A percentile compares a stretch with the other conserved stretches of the same genome.
Conservation (phyloP, 2,888 invertebrate genomes). For the Melolontha melolontha region DNA sequence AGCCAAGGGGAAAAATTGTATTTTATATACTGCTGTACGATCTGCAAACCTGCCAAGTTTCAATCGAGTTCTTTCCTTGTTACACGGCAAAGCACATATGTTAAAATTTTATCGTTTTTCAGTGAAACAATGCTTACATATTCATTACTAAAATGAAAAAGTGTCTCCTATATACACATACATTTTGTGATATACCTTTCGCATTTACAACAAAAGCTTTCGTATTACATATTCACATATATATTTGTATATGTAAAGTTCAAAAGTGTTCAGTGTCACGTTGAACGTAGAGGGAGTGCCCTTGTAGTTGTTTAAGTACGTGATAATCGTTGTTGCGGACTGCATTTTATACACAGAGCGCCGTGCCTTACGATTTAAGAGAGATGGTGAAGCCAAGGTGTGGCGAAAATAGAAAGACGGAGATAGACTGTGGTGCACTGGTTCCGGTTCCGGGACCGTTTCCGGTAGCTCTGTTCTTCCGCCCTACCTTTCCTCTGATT, state of each 20-base stretch:
- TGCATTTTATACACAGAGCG: slow-evolving; percentile 46
- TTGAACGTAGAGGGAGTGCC: slow-evolving; percentile 29
- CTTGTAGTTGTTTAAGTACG: slow-evolving; percentile 40
- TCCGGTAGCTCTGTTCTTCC: slow-evolving; percentile 59
- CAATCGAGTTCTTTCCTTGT: too few relatives aligned
- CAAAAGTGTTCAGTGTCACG: slow-evolving; percentile 23
- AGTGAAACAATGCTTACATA: too few relatives aligned
- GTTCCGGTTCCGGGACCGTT: slow-evolving; percentile 60
- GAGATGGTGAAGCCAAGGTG: slow-evolving; percentile 30
- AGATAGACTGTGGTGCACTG: slow-evolving; percentile 51
- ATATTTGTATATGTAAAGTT: slow-evolving; percentile 7
- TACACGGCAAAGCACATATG: too few relatives aligned
- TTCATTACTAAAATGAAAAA: too few relatives aligned
- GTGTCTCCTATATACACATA: too few relatives aligned
- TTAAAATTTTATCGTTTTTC: too few relatives aligned
- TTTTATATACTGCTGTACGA: too few relatives aligned
- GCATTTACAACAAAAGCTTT: too few relatives aligned
- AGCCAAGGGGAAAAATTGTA: too few relatives aligned
- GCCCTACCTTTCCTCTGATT: slow-evolving; percentile 57
- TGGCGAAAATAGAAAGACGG: slow-evolving; percentile 22
- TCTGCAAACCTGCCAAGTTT: too few relatives aligned
- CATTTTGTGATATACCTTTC: too few relatives aligned
- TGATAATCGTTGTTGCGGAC: slow-evolving; percentile 44
- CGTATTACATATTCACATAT: too few relatives aligned
- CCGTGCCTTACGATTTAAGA: slow-evolving; percentile 28